A percentile compares a stretch with the other conserved stretches of the same genome.
These are phyloP conservation scores for Lycodopsis pacificus DNA, from an alignment of 2,797 vertebrate genomes.

Conservation along the genomic window DNA sequence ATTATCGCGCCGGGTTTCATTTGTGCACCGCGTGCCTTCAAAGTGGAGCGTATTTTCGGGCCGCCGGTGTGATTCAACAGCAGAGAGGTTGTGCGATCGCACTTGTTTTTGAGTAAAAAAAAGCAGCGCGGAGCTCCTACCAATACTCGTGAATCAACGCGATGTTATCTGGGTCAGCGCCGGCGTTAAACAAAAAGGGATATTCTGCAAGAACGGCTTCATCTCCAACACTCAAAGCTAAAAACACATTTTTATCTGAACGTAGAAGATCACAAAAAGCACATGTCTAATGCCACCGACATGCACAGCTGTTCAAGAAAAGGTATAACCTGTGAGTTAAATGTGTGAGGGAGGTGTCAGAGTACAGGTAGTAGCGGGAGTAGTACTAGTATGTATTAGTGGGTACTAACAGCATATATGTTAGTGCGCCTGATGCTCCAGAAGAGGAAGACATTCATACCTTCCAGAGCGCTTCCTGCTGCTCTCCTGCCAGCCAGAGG, in stretches of 20 bases:
- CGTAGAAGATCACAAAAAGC: background rate
- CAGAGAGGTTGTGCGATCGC: constrained; percentile 25
- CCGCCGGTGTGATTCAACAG: constrained; percentile 30
- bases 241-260: background rate
- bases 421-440: background rate
- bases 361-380: too few species aligned
- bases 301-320: background rate
- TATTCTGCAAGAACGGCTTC: background rate
- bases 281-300: background rate
- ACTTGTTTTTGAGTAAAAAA: constrained; percentile 45
- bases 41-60: constrained; percentile 50
- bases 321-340: background rate
- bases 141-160: background rate
- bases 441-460: background rate
- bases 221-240: background rate
- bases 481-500: background rate
- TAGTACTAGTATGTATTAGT: background rate
- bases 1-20: constrained; percentile 58
- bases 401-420: background rate
- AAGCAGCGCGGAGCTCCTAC: background rate
- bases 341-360: background rate
- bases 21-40: constrained; percentile 53
- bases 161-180: constrained; percentile 1
- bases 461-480: background rate
- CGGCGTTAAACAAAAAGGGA: constrained; percentile 19